Percentiles rank a stretch among this genome's conserved stretches.
Conservation (phyloP, 2,113 vertebrate genomes). For the Spermophilus dauricus region DNA sequence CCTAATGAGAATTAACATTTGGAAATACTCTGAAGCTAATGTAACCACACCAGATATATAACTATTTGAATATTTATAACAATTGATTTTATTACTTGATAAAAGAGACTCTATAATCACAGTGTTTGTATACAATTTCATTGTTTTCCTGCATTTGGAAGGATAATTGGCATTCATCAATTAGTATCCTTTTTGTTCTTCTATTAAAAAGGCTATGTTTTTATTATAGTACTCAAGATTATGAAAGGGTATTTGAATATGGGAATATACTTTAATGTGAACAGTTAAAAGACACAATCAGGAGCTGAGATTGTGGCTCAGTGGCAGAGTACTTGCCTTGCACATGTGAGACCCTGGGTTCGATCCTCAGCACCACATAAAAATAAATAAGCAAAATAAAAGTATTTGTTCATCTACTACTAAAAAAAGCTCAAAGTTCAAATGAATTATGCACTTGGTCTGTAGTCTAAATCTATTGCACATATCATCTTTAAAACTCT, state of each 20-base stretch:
- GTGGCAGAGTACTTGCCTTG: no score
- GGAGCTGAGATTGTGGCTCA: no score
- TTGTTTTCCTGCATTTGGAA: background rate
- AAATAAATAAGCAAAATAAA: no score
- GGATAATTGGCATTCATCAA: background rate
- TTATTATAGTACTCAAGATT: background rate
- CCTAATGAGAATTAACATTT: background rate
- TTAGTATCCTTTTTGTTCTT: background rate
- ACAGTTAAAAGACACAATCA: background rate
- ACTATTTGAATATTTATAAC: background rate
- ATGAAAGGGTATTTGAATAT: background rate
- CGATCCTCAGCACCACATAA: no score
- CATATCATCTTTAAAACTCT: background rate
- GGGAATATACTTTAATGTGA: background rate
- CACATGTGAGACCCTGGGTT: no score
- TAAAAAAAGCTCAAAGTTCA: background rate
- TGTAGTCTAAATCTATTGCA: background rate
- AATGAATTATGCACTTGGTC: background rate
- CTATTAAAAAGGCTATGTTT: background rate
- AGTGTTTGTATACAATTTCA: background rate
- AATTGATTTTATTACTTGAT: constrained; percentile 31
- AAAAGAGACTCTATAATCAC: background rate
- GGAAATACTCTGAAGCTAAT: background rate
- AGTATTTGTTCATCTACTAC: no score
- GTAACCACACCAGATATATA: background rate